These are phyloP conservation scores for Typhlomys cinereus DNA, from an alignment of 2,113 vertebrate species.

Conservation along the genomic window DNA sequence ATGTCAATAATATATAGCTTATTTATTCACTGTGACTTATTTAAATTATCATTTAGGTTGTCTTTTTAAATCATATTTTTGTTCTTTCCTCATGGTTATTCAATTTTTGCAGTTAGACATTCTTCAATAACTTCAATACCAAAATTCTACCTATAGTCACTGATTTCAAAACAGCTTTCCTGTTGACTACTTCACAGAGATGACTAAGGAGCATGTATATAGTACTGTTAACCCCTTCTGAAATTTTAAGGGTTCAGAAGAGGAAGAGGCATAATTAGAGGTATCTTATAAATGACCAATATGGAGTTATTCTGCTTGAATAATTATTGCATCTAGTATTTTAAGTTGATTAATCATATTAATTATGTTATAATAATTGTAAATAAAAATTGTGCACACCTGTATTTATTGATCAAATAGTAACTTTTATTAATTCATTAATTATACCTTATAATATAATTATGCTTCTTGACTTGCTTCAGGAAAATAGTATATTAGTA, in stretches of 20 bases:
- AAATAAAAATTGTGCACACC: no score
- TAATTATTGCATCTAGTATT: no score
- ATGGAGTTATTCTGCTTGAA: no score
- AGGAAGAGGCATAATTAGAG: neutral
- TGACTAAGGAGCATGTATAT: neutral
- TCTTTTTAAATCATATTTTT: neutral
- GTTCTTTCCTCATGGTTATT: neutral
- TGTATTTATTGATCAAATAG: no score
- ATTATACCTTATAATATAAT: no score
- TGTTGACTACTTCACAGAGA: neutral
- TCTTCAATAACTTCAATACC: neutral
- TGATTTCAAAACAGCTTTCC: neutral
- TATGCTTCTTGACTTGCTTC: neutral
- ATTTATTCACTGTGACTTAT: neutral
- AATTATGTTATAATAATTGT: no score
- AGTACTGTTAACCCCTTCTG: neutral
- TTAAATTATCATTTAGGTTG: constrained; percentile 4
- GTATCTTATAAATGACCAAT: no score
- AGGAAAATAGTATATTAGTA: neutral
- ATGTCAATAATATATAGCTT: neutral
- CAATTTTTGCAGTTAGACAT: neutral
- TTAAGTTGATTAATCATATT: no score
- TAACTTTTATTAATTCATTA: no score
- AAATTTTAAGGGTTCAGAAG: neutral
- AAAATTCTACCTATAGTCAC: neutral